Percentiles rank a stretch among this genome's conserved stretches.
These are phyloP conservation scores for Zaprionus davidi DNA, from an alignment of 1,140 invertebrate genomes.

Conservation along the genomic window DNA sequence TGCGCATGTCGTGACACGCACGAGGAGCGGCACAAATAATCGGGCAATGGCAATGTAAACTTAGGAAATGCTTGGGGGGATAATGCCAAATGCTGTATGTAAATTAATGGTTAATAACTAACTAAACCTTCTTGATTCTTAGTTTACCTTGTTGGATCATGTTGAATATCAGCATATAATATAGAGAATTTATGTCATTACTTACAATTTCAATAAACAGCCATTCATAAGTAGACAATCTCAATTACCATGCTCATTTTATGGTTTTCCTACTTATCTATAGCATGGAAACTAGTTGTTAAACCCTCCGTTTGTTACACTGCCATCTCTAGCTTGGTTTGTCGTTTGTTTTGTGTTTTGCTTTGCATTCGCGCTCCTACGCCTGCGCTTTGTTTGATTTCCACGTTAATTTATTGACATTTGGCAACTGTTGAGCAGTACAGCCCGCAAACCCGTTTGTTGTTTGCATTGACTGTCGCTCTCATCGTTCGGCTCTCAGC, in stretches of 20 bases:
- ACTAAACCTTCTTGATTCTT: no score
- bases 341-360: slow-evolving; percentile 35
- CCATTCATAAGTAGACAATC: neutral
- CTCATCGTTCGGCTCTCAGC: slow-evolving; percentile 46
- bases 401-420: slow-evolving; percentile 78
- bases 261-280: neutral
- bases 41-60: no score
- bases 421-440: slow-evolving; percentile 66
- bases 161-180: no score
- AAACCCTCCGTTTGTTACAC: neutral
- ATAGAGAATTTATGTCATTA: no score
- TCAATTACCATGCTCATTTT: neutral
- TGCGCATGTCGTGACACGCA: slow-evolving; percentile 23
- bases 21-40: neutral
- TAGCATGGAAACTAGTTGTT: neutral
- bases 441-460: slow-evolving; percentile 64
- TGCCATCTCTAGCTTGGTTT: slow-evolving; percentile 22
- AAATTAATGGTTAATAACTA: no score
- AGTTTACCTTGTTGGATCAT: no score
- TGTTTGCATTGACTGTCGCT: slow-evolving; percentile 37
- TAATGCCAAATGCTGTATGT: no score
- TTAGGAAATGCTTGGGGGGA: no score
- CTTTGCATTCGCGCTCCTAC: slow-evolving; percentile 57
- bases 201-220: no score
- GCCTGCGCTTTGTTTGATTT: slow-evolving; percentile 58